Evolutionary conservation across 2,113 vertebrate species (phyloP).

Genomic region (Otis tarda): DNA sequence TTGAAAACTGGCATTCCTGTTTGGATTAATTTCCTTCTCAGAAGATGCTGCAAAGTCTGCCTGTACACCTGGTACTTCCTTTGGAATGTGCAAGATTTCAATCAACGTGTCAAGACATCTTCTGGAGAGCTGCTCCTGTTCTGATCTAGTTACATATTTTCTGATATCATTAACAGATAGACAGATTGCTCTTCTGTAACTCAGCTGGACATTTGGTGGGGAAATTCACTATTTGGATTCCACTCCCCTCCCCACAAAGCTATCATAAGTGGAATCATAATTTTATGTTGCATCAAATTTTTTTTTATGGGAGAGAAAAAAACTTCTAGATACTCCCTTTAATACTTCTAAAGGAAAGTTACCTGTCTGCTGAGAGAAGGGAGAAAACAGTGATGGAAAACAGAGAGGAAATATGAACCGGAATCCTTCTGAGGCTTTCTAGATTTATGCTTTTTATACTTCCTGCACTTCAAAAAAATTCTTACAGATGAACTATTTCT

Average conservation of each 20-base stretch:
- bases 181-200: background rate
- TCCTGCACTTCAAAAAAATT: background rate
- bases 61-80: slow-evolving; percentile 29
- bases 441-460: background rate
- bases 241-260: background rate
- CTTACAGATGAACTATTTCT: background rate
- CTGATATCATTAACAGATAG: background rate
- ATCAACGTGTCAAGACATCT: background rate
- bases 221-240: background rate
- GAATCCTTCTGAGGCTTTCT: background rate
- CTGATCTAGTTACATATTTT: slow-evolving; percentile 29
- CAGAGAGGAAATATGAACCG: background rate
- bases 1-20: background rate
- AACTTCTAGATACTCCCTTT: background rate
- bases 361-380: background rate
- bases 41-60: background rate
- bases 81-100: slow-evolving; percentile 23
- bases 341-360: background rate
- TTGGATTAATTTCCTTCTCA: background rate
- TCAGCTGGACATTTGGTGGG: background rate
- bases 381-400: background rate
- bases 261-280: background rate
- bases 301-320: background rate
- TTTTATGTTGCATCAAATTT: background rate
- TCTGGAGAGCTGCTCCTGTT: background rate